Base-by-base conservation (phyloP, 2,113 vertebrate genomes). In the Mastomys natalensis region DNA sequence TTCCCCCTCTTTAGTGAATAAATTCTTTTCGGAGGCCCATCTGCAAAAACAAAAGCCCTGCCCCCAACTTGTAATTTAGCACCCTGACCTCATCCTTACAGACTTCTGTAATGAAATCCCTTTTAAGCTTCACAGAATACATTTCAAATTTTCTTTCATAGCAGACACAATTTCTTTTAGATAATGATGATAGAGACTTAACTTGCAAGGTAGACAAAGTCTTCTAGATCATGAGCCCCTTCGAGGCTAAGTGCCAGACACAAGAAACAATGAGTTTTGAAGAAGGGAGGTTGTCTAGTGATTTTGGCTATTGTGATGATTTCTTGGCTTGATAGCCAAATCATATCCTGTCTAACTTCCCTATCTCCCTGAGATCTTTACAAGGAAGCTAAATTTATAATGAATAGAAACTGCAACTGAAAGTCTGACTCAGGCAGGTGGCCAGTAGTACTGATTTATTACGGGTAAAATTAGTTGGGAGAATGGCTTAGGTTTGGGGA, bases 161-260 rank as follows among this genome's bases (percentile, higher is more conserved):
- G 87, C 85, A 43, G 31, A 58, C 89, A 76, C 92, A 78, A 89
- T 29, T 96, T 89, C 43, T 78, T 91, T 93, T 68, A 51, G 45
- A 17, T 82, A 77, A 40, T 58, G 48, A 55, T 26, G 60, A 58
- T 55, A 48, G 37, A 77, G 82, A 87, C 0, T 10, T 92, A 37
- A 86, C 82, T 97, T 91, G 26, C 48, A 70, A 93, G 66, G 48
- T 40, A 93, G 66, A 60, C 45, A 68, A 91, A 87, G 74, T 93
- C 60, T 34, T 58, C 13, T 66, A 76, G 51, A 53, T 87, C 12
- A 4, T 11, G 85, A 96, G 29, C 40, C 37, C 13, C 37, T 92
- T 24, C 26, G 60, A 53, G 48, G 76, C 7, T 48, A 34, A 78
- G 40, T 48, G n/a, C 22, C 37, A 43, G 76, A 31, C 87, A 51